phyloP scores from a whole-genome alignment of 2,113 vertebrate species.

The Pygoscelis antarcticus region DNA sequence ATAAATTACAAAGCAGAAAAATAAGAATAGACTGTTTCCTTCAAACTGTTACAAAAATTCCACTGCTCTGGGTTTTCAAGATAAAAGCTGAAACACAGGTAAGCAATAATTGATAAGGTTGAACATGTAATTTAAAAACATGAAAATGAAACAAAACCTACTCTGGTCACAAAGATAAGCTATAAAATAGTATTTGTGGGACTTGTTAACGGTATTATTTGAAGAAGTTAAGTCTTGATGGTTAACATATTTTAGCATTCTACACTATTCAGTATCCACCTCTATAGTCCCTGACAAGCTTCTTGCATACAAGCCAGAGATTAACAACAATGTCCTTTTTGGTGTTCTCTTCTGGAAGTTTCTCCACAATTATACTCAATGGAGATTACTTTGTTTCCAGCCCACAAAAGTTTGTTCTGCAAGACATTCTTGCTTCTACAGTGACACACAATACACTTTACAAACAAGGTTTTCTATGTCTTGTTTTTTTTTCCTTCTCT shows the following conservation, averaged over 20 bases:
- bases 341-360: neutral
- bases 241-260: neutral
- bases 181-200: neutral
- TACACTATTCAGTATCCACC: neutral
- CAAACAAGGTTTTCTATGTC: neutral
- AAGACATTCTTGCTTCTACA: neutral
- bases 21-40: neutral
- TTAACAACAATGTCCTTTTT: neutral
- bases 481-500: neutral
- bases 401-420: neutral
- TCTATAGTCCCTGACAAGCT: neutral
- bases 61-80: neutral
- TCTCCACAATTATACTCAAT: neutral
- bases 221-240: rapidly evolving
- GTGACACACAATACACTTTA: neutral
- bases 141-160: neutral
- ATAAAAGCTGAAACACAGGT: neutral
- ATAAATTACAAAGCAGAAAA: neutral
- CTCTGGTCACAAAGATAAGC: neutral
- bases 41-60: neutral
- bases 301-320: rapidly evolving
- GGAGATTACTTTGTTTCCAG: neutral
- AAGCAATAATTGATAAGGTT: neutral
- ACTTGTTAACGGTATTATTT: neutral
- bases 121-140: neutral